Base-by-base conservation (phyloP, 2,797 vertebrate genomes). In the Esox lucius region DNA sequence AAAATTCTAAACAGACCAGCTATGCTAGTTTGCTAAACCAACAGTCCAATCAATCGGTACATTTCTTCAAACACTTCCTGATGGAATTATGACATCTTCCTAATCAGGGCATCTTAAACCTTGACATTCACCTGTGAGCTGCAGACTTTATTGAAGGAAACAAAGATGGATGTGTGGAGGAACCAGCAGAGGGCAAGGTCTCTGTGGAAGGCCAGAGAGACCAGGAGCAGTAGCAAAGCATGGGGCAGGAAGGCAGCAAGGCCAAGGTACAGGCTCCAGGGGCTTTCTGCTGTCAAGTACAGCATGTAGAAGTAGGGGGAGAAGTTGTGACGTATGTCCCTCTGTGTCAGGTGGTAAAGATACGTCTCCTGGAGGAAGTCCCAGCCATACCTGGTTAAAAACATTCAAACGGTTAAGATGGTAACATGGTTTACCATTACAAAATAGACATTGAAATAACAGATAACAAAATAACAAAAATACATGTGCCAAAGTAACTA, bases 91-190 rank as follows among this genome's bases (percentile, higher is more conserved):
- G 3, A 46, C 42, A 46, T 46, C 1, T 46, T 46, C 42, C 8
- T 13, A 11, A 46, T 13, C 42, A 46, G 42, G 42, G 6, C 12
- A 46, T 11, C 42, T 46, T 11, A 6, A 46, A 46, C 42, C 6
- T 12, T 0, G 12, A 61, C 11, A 24, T 31, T 61, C 85, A 95
- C 95, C 95, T 96, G 98, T 17, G 97, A 99, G 0, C 97, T 99
- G 93, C 97, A 99, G 11, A 99, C 97, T 94, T 98, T 99, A 94
- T 99, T 99, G 87, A 99, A 98, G 74, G 93, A 96, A 75, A 98
- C 97, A 73, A 99, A 98, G 72, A 98, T 87, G 53, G 94, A 88
- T 0, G 97, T 99, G 75, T 98, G 95, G 1, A 99, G 90, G 84
- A 98, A 99, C 82, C 95, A 98, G 84, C 95, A 96, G 85, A 98